Conservation (phyloP, 1,140 invertebrate genomes). For the Thrips palmi region DNA sequence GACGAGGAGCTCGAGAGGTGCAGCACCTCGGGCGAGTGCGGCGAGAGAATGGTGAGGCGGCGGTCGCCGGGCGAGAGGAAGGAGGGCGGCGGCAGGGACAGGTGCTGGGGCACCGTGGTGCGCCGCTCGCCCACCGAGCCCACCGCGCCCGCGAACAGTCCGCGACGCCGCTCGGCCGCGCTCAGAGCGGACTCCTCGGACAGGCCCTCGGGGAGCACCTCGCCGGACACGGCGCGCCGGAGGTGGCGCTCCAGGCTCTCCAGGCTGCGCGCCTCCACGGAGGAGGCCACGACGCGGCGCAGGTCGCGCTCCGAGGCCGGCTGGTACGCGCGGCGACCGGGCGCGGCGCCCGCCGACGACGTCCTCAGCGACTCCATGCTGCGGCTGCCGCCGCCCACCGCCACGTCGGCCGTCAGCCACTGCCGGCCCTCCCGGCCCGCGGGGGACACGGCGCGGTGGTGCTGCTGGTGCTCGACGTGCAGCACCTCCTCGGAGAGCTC, state of each 20-base stretch:
- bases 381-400: conserved; percentile 16
- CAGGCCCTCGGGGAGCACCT: conserved; percentile 29
- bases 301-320: conserved; percentile 40
- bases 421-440: conserved; percentile 19
- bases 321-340: conserved; percentile 25
- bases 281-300: conserved; percentile 26
- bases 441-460: background rate
- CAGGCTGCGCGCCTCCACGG: conserved; percentile 28
- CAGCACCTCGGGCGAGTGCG: conserved; percentile 42
- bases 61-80: conserved; percentile 32
- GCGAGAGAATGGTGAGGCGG: conserved; percentile 49
- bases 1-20: conserved; percentile 15
- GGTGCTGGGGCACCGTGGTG: conserved; percentile 36
- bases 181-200: conserved; percentile 19
- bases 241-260: conserved; percentile 30
- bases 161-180: conserved; percentile 39
- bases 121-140: too few species aligned
- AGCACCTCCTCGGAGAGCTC: too few species aligned
- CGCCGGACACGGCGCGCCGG: conserved; percentile 34
- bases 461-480: background rate
- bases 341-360: conserved; percentile 27
- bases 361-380: too few species aligned
- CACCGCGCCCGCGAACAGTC: conserved; percentile 41
- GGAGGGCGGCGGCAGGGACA: conserved; percentile 45
- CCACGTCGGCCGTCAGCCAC: conserved; percentile 28